Evolutionary conservation across 2,113 vertebrate species (phyloP).

Genomic region (Synchiropus splendidus): DNA sequence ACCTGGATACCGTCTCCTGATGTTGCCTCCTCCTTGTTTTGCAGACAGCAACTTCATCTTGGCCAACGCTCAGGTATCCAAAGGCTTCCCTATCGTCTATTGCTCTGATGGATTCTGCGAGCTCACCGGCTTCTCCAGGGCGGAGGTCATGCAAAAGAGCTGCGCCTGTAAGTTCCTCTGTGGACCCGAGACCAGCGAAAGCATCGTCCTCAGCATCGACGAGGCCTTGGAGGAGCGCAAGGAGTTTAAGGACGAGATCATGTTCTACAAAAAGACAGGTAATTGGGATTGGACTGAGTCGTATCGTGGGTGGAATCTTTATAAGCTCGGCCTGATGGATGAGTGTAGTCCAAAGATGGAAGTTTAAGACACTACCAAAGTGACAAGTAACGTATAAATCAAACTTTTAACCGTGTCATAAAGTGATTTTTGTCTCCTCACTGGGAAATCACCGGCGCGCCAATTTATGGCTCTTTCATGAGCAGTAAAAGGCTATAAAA

Average conservation of each 20-base stretch:
- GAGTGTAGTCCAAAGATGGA: too few relatives aligned
- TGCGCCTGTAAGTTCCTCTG: constrained; percentile 95
- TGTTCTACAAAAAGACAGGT: constrained; percentile 88
- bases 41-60: constrained; percentile 98
- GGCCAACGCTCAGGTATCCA: constrained; percentile 92
- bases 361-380: too few relatives aligned
- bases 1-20: too few relatives aligned
- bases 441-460: too few relatives aligned
- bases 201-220: constrained; percentile 86
- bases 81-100: constrained; percentile 96
- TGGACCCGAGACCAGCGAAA: constrained; percentile 85
- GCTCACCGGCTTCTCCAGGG: constrained; percentile 87
- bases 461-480: too few relatives aligned
- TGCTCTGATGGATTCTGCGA: constrained; percentile 99
- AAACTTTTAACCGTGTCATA: too few relatives aligned
- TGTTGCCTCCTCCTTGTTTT: constrained; percentile 7
- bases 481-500: too few relatives aligned
- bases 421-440: too few relatives aligned
- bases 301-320: too few relatives aligned
- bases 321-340: too few relatives aligned
- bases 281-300: too few relatives aligned
- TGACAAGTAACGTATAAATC: too few relatives aligned
- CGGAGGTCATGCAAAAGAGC: constrained; percentile 98
- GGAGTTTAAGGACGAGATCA: constrained; percentile 96
- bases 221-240: constrained; percentile 85